These are phyloP conservation scores for Menura novaehollandiae DNA, from an alignment of 2,113 vertebrate species.

Conservation along the genomic window DNA sequence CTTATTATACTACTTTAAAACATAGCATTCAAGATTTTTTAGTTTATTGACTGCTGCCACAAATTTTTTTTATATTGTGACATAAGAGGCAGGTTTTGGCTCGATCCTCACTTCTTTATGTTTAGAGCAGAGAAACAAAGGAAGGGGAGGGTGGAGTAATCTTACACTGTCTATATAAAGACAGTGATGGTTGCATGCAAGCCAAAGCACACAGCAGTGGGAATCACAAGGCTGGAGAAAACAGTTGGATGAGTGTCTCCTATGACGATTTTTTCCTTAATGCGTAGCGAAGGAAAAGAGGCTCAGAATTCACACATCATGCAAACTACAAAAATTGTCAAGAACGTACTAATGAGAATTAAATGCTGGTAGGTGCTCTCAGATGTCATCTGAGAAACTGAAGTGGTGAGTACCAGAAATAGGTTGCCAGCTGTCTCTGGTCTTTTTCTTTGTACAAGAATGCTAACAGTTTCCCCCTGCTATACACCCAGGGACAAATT, in stretches of 20 bases:
- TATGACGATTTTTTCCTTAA: neutral
- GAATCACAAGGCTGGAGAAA: constrained; percentile 28
- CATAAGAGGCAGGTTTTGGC: neutral
- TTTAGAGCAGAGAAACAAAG: constrained; percentile 47
- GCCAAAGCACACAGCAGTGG: neutral
- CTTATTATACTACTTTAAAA: neutral
- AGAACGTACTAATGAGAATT: constrained; percentile 49
- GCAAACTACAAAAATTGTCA: neutral
- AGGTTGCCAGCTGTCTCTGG: constrained; percentile 57
- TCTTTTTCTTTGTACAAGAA: constrained; percentile 41
- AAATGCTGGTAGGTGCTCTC: constrained; percentile 35
- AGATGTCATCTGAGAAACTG: constrained; percentile 48
- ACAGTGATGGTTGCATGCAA: neutral
- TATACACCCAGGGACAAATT: neutral
- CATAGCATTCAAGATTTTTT: neutral
- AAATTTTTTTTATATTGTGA: neutral
- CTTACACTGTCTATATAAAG: constrained; percentile 45
- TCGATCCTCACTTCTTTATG: constrained; percentile 26
- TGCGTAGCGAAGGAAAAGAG: neutral
- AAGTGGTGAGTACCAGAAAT: constrained; percentile 47
- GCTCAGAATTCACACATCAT: neutral
- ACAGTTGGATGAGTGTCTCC: neutral
- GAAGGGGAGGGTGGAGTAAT: constrained; percentile 26
- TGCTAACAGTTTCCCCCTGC: constrained; percentile 39
- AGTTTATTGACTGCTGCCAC: constrained; percentile 2